Conservation (phyloP, 35 echinoderm and acorn worm species). For the Lytechinus variegatus region DNA sequence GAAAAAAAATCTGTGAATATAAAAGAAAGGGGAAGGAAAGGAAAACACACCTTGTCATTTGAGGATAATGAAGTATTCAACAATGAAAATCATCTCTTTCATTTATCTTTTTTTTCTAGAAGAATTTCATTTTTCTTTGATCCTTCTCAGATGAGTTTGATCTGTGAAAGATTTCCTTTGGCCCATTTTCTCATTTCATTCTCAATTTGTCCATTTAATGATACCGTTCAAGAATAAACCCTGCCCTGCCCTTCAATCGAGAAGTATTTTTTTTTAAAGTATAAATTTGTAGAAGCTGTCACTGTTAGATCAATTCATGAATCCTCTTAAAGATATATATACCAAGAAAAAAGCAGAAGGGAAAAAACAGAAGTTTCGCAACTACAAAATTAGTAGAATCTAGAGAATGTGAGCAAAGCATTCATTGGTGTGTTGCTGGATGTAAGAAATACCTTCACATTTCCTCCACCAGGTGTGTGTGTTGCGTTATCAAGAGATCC, state of each 20-base stretch:
- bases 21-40: background rate
- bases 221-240: too few relatives aligned
- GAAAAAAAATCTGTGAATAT: background rate
- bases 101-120: background rate
- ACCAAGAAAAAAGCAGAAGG: background rate
- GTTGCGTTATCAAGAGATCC: conserved; percentile 84
- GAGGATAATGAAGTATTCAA: background rate
- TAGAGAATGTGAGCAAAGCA: background rate
- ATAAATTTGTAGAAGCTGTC: background rate
- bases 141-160: too few relatives aligned
- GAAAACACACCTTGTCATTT: background rate
- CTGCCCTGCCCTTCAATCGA: background rate
- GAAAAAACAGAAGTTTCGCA: background rate
- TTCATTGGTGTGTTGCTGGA: background rate
- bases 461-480: conserved; percentile 83
- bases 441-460: conserved; percentile 57
- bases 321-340: background rate
- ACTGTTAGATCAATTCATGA: background rate
- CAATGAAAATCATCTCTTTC: background rate
- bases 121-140: background rate
- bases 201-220: too few relatives aligned
- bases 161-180: too few relatives aligned
- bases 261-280: background rate
- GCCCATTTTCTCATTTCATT: too few relatives aligned
- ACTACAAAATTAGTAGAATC: background rate